Base-by-base conservation (phyloP, 1,140 invertebrate genomes). In the Zaprionus davidi region DNA sequence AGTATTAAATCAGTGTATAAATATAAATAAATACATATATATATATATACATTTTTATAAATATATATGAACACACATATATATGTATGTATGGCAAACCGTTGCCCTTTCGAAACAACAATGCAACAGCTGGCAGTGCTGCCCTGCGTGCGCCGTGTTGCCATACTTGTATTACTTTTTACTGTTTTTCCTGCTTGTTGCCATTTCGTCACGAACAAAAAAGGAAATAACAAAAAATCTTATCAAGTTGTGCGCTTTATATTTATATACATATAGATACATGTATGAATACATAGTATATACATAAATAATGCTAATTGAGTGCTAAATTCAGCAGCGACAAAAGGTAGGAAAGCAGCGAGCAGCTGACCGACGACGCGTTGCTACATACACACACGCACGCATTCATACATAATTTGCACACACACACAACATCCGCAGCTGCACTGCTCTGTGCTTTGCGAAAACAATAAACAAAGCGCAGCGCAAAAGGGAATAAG, bases 381-480 rank as follows among this genome's bases (percentile, higher is more conserved):
- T 24, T 60, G 58, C 46, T 22, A 51, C 46, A 51, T 62, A 55
- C 22, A 60, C 22, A 65, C 44, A 62, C 68, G 49, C 58, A 71
- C 17, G 49, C 58, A 15, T 65, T 4, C n/a, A 41, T 13, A 66
- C 46, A 51, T 22, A 38, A 41, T 46, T 44, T 41, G 71, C 55
- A 79, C 44, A 59, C 13, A 59, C 15, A 41, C 34, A 36, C 28
- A 13, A 41, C 15, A 49, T 53, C 44, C 28, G 36, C 53, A 66
- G 41, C 53, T 64, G 53, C 15, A 41, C 15, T 46, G 58, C 53
- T 55, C 69, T 65, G 49, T 62, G 36, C 38, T 59, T 68, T 58
- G 38, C 64, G 66, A 58, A 58, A 68, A 60, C 67, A 60, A 71
- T 76, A 76, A 72, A 76, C 56, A 76, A 71, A 76, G 55, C 60